phyloP scores from a whole-genome alignment of 2,888 invertebrate species.

The Aspidiotus destructor region DNA sequence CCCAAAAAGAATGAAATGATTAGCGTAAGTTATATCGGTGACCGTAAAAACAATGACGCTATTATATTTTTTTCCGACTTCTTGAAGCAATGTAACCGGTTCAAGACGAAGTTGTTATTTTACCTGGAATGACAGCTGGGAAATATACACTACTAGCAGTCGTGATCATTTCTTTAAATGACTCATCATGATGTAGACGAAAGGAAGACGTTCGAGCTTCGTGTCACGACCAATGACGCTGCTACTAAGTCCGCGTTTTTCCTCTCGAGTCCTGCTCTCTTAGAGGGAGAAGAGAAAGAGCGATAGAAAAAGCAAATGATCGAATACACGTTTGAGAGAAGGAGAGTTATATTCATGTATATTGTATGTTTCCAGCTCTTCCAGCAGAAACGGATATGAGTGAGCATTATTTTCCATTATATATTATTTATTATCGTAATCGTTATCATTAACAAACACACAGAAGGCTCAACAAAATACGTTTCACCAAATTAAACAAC shows the following conservation, averaged over 20 bases:
- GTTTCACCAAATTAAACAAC: conserved; percentile 28
- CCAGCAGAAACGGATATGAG: conserved; percentile 27
- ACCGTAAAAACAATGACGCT: not conserved
- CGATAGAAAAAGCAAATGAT: conserved; percentile 1
- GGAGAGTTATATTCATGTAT: not conserved
- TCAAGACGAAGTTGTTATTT: conserved; percentile 29
- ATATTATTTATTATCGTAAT: conserved; percentile 30
- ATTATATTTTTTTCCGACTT: conserved; percentile 9
- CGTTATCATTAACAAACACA: conserved; percentile 30
- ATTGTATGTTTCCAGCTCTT: conserved; percentile 9
- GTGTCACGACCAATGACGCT: conserved; percentile 31
- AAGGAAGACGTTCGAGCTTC: conserved; percentile 29
- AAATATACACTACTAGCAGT: conserved; percentile 29
- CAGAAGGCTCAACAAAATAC: conserved; percentile 20
- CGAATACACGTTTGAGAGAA: not conserved
- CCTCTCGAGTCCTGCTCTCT: conserved; percentile 6
- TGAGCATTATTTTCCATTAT: conserved; percentile 31
- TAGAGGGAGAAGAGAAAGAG: conserved; percentile 9
- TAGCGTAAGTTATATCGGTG: too few relatives aligned
- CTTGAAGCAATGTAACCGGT: conserved; percentile 14
- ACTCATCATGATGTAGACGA: conserved; percentile 29
- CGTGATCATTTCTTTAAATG: conserved; percentile 33
- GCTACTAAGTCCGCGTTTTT: conserved; percentile 25
- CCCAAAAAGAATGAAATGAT: too few relatives aligned
- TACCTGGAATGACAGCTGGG: conserved; percentile 31